Evolutionary conservation across 2,113 vertebrate genomes (phyloP), one percentile per base, ranked within the genome.

Genomic region (Eonycteris spelaea): DNA sequence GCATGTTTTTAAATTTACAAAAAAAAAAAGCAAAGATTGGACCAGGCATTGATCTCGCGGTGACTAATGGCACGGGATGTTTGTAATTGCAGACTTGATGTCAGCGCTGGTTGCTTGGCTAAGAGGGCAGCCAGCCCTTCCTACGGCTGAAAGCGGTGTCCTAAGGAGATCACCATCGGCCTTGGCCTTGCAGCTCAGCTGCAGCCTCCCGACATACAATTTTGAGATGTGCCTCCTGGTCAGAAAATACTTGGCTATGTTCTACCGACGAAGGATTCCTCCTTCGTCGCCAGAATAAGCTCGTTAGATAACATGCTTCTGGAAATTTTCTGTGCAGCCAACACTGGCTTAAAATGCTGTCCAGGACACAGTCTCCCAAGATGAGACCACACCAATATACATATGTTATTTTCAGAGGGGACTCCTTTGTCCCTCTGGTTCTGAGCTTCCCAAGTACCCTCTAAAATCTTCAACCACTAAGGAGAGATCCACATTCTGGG

Each of bases 211-310:
- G 97, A 97, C 96, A 98, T 0, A 77, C 79, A 86, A 70, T 90
- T 97, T 53, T 91, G 95, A 98, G 97, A 98, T 97, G 97, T 70
- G 95, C 95, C 97, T 97, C 98, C 98, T 96, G 96, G 97, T 93
- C 97, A 97, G 94, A 95, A 98, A 98, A 98, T 98, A 97, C 97
- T 86, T 86, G 75, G 94, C 78, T 93, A 2, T 65, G 90, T 96
- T 97, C 97, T 98, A 97, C 95, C 98, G 97, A 98, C 89, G 96
- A 95, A 98, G 98, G 93, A 98, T 97, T 97, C 95, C 97, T 95
- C 95, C 95, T 94, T 98, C 95, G 43, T 95, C 19, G 45, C 96
- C 45, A 93, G 93, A 97, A 90, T 84, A 93, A 92, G 74, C 82
- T 6, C 96, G 96, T 97, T 33, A 82, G 77, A 97, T 38, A 85